Base-by-base conservation (phyloP, 1,140 invertebrate genomes). In the Panulirus ornatus region DNA sequence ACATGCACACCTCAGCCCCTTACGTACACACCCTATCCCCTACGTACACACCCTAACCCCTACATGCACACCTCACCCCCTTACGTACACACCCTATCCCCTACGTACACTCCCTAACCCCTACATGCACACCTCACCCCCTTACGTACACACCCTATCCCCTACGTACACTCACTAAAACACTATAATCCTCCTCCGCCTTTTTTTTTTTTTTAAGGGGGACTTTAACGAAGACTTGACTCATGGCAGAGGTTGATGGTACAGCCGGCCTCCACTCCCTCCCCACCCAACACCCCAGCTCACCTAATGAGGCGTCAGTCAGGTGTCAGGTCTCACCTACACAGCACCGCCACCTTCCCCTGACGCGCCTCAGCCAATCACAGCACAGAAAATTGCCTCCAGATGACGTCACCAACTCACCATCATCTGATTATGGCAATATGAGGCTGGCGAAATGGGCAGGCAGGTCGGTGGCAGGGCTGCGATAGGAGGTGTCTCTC, bases 301-400 rank as follows among this genome's bases (percentile, higher is more conserved):
- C n/a, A 66, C 58, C 58, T 66, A 66, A 66, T 66, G 58, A 66
- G 58, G n/a, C 58, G 58, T 66, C 58, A 66, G n/a, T 66, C 58
- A 66, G 58, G 58, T 66, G 58, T 66, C 58, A 66, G n/a, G 58
- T 11, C 8, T 0, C n/a, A 30, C 27, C 22, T n/a, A n/a, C 58
- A 3, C 54, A n/a, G n/a, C n/a, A 58, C 54, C 54, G 19, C 11
- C 54, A 58, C 58, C 58, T 30, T 30, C 27, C 58, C 27, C 19
- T 66, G 58, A 66, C 58, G 11, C 58, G 8, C 27, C 58, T 66
- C 58, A 66, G 30, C 58, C 58, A 66, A 66, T 66, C 58, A 66
- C 58, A 66, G 30, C 30, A 27, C 58, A 66, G 58, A 66, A 66
- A 66, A 66, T 66, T 66, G n/a, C 58, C 58, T 66, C 27, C 58